Conservation (phyloP, 1,140 invertebrate genomes). For the Lasioglossum baleicum region DNA sequence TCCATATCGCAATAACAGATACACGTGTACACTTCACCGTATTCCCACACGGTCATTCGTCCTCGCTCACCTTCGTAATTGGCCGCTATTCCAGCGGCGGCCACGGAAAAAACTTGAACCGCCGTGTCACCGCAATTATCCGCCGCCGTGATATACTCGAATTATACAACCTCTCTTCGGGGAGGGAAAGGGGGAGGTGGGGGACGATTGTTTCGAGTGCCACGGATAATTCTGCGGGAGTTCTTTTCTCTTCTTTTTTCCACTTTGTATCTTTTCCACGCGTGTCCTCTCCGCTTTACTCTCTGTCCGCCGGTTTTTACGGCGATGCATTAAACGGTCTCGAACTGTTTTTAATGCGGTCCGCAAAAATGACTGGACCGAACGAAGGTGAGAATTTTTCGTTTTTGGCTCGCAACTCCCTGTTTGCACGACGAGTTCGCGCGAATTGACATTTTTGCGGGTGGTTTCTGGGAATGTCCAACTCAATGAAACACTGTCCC, state of each 20-base stretch:
- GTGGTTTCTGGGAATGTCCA: too few relatives aligned
- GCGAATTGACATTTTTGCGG: too few relatives aligned
- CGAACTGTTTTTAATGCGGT: background rate
- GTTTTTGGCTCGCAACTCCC: background rate
- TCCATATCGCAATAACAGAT: slow-evolving; percentile 77
- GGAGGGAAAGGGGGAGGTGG: too few relatives aligned
- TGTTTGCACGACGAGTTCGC: too few relatives aligned
- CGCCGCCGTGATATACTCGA: background rate
- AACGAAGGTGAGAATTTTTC: background rate
- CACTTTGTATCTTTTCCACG: background rate
- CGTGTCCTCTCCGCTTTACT: background rate
- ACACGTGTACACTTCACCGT: slow-evolving; percentile 67
- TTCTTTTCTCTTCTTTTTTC: background rate
- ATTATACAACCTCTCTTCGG: slow-evolving; percentile 14
- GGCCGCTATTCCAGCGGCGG: slow-evolving; percentile 19
- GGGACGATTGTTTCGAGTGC: background rate
- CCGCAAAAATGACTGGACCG: background rate
- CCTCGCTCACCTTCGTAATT: slow-evolving; percentile 56
- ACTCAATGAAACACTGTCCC: too few relatives aligned
- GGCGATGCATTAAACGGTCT: too few relatives aligned
- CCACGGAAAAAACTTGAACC: slow-evolving; percentile 14
- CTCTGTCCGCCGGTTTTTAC: too few relatives aligned
- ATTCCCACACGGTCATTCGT: slow-evolving; percentile 45
- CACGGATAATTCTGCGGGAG: background rate
- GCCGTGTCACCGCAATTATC: slow-evolving; percentile 24